Percentiles rank a stretch among this genome's conserved stretches.
Evolutionary conservation across 2,797 vertebrate genomes (phyloP).

Genomic region (Sebastes wilsoni): DNA sequence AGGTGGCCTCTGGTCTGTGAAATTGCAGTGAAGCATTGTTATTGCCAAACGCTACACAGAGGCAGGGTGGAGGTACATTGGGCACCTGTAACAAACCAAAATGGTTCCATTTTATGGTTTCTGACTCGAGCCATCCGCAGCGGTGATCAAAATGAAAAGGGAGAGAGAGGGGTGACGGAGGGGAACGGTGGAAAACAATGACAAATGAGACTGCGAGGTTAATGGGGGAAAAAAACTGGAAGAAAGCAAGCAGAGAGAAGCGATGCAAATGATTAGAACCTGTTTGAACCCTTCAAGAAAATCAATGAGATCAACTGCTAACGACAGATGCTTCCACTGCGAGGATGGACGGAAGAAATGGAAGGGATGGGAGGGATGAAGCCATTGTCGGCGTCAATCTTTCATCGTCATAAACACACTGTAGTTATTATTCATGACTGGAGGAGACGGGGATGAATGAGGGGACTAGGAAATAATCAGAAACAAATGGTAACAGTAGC

Average conservation of each 20-base stretch:
- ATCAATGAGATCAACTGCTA: constrained; percentile 5
- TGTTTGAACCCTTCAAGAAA: constrained; percentile 1
- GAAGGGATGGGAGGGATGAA: neutral
- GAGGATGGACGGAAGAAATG: neutral
- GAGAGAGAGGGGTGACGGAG: neutral
- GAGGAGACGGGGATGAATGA: constrained; percentile 22
- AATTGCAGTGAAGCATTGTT: neutral
- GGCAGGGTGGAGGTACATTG: neutral
- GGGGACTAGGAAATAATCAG: constrained; percentile 9
- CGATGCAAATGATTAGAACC: neutral
- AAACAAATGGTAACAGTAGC: constrained; percentile 6
- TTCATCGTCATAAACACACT: constrained; percentile 16
- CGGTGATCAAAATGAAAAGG: constrained; percentile 25
- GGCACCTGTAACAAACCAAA: constrained; percentile 30
- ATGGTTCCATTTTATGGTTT: constrained; percentile 34
- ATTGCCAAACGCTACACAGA: neutral
- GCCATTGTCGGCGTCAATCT: neutral
- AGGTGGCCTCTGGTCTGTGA: neutral
- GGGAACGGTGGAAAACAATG: constrained; percentile 12
- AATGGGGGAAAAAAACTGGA: neutral
- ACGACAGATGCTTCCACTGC: neutral
- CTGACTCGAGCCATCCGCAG: neutral
- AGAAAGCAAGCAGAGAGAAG: neutral
- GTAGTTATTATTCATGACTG: neutral
- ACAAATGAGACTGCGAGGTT: constrained; percentile 13